These are phyloP conservation scores for Zaprionus obscuricornis DNA, from an alignment of 2,888 invertebrate species.

Conservation along the genomic window DNA sequence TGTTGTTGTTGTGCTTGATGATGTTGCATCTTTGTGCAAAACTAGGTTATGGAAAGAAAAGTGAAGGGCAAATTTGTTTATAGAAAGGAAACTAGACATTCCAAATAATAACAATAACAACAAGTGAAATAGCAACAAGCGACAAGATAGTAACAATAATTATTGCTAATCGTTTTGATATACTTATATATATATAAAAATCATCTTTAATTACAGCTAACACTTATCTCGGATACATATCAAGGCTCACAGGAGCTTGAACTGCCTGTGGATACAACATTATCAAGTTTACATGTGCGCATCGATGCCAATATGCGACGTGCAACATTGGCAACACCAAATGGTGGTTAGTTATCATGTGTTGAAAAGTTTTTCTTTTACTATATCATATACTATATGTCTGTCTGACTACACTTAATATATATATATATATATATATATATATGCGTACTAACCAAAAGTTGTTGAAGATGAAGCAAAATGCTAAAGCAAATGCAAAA, in stretches of 20 bases:
- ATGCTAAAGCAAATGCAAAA: too few relatives aligned
- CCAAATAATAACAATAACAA: conserved; percentile 16
- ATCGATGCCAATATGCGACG: conserved; percentile 81
- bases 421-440: conserved; percentile 19
- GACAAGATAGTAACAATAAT: conserved; percentile 4
- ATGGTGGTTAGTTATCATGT: conserved; percentile 82
- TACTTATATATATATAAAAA: too few relatives aligned
- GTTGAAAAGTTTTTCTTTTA: conserved; percentile 10
- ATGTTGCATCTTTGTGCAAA: conserved; percentile 77
- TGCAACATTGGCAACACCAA: conserved; percentile 82
- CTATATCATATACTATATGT: too few relatives aligned
- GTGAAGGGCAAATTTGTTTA: conserved; percentile 72
- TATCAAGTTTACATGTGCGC: conserved; percentile 82
- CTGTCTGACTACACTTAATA: conserved; percentile 39
- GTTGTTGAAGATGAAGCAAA: too few relatives aligned
- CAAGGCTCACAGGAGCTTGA: conserved; percentile 80
- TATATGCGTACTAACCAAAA: too few relatives aligned
- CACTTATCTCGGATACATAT: conserved; percentile 79
- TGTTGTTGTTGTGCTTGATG: conserved; percentile 47
- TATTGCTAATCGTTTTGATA: too few relatives aligned
- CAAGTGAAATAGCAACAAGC: too few relatives aligned
- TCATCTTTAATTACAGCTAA: conserved; percentile 63
- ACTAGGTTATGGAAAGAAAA: conserved; percentile 79
- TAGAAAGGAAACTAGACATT: conserved; percentile 71
- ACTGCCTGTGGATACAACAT: conserved; percentile 81